phyloP scores from a whole-genome alignment of 2,888 invertebrate genomes.

The Entomobrya multifasciata region DNA sequence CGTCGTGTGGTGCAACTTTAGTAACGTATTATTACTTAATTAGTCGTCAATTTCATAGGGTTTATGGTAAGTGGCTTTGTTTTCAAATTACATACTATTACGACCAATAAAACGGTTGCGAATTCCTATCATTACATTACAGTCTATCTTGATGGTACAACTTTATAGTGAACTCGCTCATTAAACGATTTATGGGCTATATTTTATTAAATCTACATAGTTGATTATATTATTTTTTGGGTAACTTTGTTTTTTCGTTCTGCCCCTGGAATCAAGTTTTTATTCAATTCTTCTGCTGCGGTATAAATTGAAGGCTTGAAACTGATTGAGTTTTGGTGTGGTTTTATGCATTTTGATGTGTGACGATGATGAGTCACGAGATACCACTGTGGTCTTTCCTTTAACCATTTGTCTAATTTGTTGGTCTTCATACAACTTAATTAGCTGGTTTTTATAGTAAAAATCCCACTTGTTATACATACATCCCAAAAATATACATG shows the following conservation, averaged over 20 bases:
- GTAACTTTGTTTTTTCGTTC: not conserved
- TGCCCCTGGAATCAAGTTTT: not conserved
- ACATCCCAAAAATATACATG: not conserved
- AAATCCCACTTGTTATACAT: not conserved
- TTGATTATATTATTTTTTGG: not conserved
- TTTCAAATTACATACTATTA: slow-evolving; percentile 28
- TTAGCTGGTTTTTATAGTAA: not conserved
- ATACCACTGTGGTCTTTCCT: not conserved
- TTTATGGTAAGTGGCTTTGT: slow-evolving; percentile 46
- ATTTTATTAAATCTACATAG: too few relatives aligned
- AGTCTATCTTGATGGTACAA: not conserved
- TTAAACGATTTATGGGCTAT: not conserved
- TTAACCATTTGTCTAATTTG: not conserved
- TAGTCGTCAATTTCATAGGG: slow-evolving; percentile 41
- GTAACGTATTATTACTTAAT: slow-evolving; percentile 31
- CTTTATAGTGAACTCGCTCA: not conserved
- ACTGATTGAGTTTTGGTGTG: not conserved
- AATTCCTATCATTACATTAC: not conserved
- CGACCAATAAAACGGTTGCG: not conserved
- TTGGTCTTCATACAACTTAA: not conserved
- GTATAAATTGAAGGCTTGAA: not conserved
- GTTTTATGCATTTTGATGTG: not conserved
- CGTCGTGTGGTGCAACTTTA: slow-evolving; percentile 13
- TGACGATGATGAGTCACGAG: not conserved
- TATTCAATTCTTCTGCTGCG: not conserved